Evolutionary conservation across 2,113 vertebrate species (phyloP).

Genomic region (Phalacrocorax brasilianus): DNA sequence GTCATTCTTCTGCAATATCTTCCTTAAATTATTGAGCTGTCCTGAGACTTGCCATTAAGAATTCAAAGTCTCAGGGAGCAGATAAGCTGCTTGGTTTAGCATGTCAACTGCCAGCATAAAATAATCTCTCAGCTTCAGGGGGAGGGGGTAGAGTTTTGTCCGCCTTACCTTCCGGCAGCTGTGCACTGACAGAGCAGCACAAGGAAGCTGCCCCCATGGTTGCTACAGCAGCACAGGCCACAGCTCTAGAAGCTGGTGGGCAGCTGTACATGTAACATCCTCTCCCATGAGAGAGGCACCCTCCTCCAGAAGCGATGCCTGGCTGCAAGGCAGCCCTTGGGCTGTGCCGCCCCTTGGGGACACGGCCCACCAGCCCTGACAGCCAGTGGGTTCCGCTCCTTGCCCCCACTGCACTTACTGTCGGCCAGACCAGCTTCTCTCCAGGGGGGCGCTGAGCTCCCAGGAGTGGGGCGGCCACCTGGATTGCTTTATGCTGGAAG

Average conservation of each 20-base stretch:
- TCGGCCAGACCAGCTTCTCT: background rate
- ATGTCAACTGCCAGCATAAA: background rate
- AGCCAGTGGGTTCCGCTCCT: background rate
- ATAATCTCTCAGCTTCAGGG: background rate
- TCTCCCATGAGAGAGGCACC: background rate
- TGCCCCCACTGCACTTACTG: background rate
- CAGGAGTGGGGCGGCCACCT: background rate
- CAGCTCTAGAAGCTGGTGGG: background rate
- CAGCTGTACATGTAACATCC: background rate
- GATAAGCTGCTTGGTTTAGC: background rate
- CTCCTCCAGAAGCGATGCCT: no score
- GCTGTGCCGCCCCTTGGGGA: no score
- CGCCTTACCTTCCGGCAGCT: background rate
- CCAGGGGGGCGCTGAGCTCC: background rate
- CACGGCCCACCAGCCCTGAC: background rate
- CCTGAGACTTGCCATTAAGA: conserved; percentile 38
- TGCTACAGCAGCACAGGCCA: background rate
- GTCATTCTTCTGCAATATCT: background rate
- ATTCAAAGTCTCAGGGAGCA: background rate
- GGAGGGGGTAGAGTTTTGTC: background rate
- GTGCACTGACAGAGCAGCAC: background rate
- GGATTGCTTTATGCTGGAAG: conserved; percentile 5
- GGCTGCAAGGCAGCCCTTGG: background rate
- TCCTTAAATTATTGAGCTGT: conserved; percentile 14
- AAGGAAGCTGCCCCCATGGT: background rate